Evolutionary conservation across 1,140 invertebrate species (phyloP).

Genomic region (Zelostemma sp.): DNA sequence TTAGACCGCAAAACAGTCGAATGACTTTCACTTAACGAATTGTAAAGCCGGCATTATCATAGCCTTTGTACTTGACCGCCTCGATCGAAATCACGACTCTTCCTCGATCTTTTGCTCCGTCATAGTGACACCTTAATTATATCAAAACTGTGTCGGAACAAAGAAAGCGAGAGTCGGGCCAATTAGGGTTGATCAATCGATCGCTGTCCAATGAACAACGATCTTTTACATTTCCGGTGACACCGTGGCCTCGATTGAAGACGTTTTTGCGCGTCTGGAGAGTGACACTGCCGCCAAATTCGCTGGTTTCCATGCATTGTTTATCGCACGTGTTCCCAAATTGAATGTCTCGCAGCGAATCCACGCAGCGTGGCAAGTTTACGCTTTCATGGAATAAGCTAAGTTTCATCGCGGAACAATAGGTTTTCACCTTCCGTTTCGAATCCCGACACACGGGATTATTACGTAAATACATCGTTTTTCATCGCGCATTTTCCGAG

Average conservation of each 20-base stretch:
- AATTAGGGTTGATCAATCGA: no score
- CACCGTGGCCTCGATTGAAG: background rate
- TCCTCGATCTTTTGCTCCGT: no score
- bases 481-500: no score
- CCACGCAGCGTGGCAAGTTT: slow-evolving; percentile 20
- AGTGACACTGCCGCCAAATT: no score
- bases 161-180: no score
- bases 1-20: no score
- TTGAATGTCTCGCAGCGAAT: background rate
- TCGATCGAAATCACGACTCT: slow-evolving; percentile 6
- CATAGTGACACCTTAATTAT: no score
- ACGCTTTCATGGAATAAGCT: slow-evolving; percentile 39
- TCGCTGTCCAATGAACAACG: background rate
- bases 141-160: no score
- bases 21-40: slow-evolving; percentile 25
- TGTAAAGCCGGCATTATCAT: slow-evolving; percentile 26
- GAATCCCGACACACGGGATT: slow-evolving; percentile 20
- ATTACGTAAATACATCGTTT: slow-evolving; percentile 9
- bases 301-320: no score
- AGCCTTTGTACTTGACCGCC: background rate
- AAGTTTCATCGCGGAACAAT: slow-evolving; percentile 34
- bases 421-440: slow-evolving; percentile 42
- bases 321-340: slow-evolving; percentile 10
- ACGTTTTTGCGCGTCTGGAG: no score
- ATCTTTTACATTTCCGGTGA: slow-evolving; percentile 36